These are phyloP conservation scores for Uria lomvia DNA, from an alignment of 2,113 vertebrate species.

Conservation along the genomic window DNA sequence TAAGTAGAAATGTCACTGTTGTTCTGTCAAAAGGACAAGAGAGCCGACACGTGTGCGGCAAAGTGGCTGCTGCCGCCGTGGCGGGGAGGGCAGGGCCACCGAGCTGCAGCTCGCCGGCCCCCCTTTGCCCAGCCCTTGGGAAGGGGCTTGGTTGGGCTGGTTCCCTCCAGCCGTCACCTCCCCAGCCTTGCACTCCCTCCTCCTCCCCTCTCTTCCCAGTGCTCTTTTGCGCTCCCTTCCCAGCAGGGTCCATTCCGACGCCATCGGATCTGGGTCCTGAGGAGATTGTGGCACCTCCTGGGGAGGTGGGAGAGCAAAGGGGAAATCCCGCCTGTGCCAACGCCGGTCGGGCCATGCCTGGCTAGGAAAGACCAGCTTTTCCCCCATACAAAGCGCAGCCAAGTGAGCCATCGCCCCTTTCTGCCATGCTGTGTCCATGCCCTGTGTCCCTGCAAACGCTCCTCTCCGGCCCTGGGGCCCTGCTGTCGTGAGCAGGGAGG, in stretches of 20 bases:
- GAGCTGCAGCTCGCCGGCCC: not conserved
- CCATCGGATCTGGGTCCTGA: accelerated
- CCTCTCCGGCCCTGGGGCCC: not conserved
- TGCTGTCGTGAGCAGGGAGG: accelerated
- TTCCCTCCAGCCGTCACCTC: not conserved
- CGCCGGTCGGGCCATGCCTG: not conserved
- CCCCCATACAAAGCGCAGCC: accelerated
- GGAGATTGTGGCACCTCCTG: not conserved
- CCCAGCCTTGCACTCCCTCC: not conserved
- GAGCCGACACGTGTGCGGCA: not conserved
- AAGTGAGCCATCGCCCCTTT: not conserved
- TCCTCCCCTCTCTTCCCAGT: not conserved
- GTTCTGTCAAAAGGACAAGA: slow-evolving; percentile 29
- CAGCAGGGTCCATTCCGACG: accelerated
- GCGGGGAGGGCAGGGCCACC: not conserved
- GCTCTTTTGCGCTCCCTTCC: not conserved
- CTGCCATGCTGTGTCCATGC: accelerated
- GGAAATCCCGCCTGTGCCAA: not conserved
- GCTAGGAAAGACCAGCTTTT: not conserved
- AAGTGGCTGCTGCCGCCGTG: not conserved
- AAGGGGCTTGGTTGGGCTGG: not conserved
- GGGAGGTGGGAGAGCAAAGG: not conserved
- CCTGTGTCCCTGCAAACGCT: not conserved
- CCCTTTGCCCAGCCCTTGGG: not conserved
- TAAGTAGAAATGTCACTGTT: slow-evolving; percentile 51